Conservation (phyloP, 2,113 vertebrate species). For the Cettia cetti region DNA sequence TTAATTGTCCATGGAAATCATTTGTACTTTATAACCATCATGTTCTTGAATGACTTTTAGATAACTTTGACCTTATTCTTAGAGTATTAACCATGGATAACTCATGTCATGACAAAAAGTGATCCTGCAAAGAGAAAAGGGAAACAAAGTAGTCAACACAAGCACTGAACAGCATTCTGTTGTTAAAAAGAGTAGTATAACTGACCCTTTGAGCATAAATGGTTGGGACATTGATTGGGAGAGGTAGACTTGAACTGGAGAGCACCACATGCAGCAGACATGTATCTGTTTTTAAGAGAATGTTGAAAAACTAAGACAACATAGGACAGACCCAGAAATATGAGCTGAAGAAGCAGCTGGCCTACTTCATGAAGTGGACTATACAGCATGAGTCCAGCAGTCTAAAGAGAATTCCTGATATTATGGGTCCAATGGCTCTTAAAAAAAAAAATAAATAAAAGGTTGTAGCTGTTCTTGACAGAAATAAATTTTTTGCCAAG, state of each 20-base stretch:
- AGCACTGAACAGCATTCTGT: neutral
- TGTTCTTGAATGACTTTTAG: neutral
- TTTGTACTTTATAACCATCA: neutral
- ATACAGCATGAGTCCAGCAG: neutral
- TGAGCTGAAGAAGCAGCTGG: neutral
- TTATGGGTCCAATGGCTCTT: neutral
- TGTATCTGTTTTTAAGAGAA: neutral
- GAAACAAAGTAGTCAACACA: neutral
- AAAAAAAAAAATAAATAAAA: neutral
- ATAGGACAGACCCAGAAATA: neutral
- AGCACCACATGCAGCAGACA: neutral
- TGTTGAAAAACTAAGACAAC: neutral
- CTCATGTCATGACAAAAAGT: neutral
- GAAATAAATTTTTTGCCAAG: neutral
- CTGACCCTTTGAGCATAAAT: neutral
- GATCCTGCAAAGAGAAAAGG: neutral
- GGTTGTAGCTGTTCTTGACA: neutral
- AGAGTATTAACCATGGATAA: neutral
- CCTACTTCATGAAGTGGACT: neutral
- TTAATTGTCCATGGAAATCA: neutral
- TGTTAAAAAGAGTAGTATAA: neutral
- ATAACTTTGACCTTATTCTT: neutral
- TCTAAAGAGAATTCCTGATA: neutral
- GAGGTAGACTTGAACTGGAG: neutral
- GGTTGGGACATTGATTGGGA: neutral